A percentile compares a stretch with the other conserved stretches of the same genome.
These are phyloP conservation scores for Julus scandinavius DNA, from an alignment of 2,888 invertebrate genomes.

Conservation along the genomic window DNA sequence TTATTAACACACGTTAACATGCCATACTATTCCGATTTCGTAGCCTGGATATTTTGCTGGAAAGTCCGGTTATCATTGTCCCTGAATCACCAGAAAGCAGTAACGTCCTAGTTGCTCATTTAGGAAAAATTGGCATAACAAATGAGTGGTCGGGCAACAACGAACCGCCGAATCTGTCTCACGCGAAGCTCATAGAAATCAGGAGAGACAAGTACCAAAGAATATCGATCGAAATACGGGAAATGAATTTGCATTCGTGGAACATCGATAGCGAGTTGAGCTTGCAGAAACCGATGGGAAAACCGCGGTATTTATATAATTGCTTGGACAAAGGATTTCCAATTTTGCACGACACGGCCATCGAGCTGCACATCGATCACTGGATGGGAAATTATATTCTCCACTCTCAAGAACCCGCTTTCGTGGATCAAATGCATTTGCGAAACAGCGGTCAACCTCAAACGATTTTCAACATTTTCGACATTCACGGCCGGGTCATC, in stretches of 20 bases:
- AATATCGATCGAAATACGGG: constrained; percentile 79
- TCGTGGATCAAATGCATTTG: not conserved
- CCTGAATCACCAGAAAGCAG: constrained; percentile 81
- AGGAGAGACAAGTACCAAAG: constrained; percentile 59
- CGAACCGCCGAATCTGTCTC: not conserved
- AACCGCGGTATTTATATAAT: constrained; percentile 79
- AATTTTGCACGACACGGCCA: constrained; percentile 87
- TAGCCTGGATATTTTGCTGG: constrained; percentile 78
- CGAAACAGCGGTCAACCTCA: not conserved
- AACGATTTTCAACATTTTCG: constrained; percentile 64
- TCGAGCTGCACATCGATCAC: constrained; percentile 76
- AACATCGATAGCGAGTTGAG: constrained; percentile 65
- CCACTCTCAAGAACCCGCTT: not conserved
- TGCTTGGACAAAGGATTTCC: constrained; percentile 79
- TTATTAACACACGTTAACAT: not conserved
- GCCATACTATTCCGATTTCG: constrained; percentile 2
- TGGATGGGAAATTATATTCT: not conserved
- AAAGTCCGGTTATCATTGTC: constrained; percentile 90
- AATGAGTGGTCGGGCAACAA: constrained; percentile 49
- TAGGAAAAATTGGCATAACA: constrained; percentile 82
- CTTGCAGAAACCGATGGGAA: constrained; percentile 56
- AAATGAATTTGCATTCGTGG: constrained; percentile 88
- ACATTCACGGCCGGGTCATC: constrained; percentile 81
- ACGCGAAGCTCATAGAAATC: not conserved
- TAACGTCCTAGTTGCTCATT: constrained; percentile 89